Evolutionary conservation across 1,140 invertebrate genomes (phyloP).

Genomic region (Helicoverpa armigera): DNA sequence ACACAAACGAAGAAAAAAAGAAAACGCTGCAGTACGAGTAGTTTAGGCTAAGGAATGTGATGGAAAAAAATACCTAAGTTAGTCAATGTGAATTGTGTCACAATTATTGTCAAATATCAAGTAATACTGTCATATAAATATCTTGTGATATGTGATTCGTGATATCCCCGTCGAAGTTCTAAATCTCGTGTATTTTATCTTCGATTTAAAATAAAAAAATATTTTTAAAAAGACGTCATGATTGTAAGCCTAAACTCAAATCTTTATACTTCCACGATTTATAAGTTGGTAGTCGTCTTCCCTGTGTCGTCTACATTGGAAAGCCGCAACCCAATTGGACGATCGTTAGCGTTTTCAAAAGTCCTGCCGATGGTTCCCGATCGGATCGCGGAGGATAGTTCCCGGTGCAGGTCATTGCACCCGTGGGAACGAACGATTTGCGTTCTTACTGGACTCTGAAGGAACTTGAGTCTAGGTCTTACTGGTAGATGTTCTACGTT

Average conservation of each 20-base stretch:
- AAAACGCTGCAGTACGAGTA: background rate
- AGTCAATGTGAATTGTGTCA: too few species aligned
- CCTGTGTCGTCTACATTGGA: constrained; percentile 45
- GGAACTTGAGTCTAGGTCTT: constrained; percentile 21
- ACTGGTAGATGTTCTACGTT: background rate
- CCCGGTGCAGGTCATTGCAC: constrained; percentile 51
- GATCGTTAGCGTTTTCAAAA: constrained; percentile 59
- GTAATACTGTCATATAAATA: too few species aligned
- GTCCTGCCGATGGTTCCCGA: constrained; percentile 51
- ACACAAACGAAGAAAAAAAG: background rate
- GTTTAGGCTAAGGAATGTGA: background rate
- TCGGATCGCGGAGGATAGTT: constrained; percentile 45
- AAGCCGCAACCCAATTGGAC: constrained; percentile 49
- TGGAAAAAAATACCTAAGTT: background rate
- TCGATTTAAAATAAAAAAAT: background rate
- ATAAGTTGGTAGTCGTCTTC: background rate
- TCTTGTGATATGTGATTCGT: too few species aligned
- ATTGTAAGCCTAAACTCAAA: too few species aligned
- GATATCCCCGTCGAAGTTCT: too few species aligned
- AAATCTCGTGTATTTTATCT: too few species aligned
- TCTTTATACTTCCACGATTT: background rate
- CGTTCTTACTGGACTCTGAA: constrained; percentile 42
- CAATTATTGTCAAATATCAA: too few species aligned
- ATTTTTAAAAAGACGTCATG: background rate
- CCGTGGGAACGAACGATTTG: constrained; percentile 56